Conservation (phyloP, 2,888 invertebrate species). For the Drosophila diplacantha region DNA sequence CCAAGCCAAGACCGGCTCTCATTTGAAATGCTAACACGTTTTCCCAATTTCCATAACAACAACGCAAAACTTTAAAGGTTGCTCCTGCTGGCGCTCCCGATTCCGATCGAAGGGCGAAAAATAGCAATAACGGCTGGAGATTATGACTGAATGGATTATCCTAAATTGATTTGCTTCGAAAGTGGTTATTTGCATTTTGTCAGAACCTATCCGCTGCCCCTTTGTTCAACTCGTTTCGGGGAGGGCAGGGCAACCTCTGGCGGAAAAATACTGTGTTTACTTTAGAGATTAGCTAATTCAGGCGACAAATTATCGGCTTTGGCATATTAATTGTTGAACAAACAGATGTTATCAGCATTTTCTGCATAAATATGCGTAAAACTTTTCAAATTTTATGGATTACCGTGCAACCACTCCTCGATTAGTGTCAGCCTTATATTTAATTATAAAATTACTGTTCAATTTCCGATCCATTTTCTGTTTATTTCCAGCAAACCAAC, state of each 20-base stretch:
- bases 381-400: background rate
- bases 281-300: conserved; percentile 3
- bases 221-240: background rate
- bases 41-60: conserved; percentile 36
- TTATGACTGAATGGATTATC: conserved; percentile 36
- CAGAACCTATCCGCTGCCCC: background rate
- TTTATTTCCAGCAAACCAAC: conserved; percentile 42
- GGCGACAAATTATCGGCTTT: background rate
- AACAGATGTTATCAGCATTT: background rate
- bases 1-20: conserved; percentile 17
- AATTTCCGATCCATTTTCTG: background rate
- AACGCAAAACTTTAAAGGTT: conserved; percentile 42
- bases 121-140: conserved; percentile 29
- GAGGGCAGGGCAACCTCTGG: background rate
- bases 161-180: conserved; percentile 30
- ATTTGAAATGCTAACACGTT: conserved; percentile 47
- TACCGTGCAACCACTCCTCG: conserved; percentile 7
- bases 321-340: background rate
- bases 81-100: background rate
- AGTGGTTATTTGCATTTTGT: conserved; percentile 30
- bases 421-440: background rate
- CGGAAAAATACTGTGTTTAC: background rate
- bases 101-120: conserved; percentile 24
- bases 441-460: background rate
- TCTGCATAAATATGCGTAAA: background rate